These are phyloP conservation scores for Micoletzkya japonica DNA, from an alignment of 2,888 invertebrate species.

Conservation along the genomic window DNA sequence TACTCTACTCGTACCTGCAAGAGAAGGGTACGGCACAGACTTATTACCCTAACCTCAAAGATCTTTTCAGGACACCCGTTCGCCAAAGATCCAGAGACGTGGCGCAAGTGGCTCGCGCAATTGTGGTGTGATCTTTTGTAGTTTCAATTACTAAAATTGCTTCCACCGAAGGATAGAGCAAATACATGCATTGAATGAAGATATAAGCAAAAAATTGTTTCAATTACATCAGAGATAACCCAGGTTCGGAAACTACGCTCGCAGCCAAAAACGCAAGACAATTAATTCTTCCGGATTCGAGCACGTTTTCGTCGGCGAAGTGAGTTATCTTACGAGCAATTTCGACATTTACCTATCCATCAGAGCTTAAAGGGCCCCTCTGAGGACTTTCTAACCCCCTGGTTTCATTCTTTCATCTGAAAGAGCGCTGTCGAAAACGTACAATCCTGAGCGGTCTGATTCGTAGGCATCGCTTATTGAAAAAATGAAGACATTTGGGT, in stretches of 20 bases:
- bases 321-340: no score
- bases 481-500: no score
- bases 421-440: no score
- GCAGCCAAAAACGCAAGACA: slow-evolving; percentile 73
- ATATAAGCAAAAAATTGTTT: not conserved
- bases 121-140: slow-evolving; percentile 61
- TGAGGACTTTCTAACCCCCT: no score
- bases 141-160: not conserved
- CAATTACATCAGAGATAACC: not conserved
- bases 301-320: slow-evolving; percentile 86
- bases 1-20: slow-evolving; percentile 72
- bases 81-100: slow-evolving; percentile 41
- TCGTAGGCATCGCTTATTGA: no score
- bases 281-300: slow-evolving; percentile 93
- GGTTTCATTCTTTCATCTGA: no score
- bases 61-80: slow-evolving; percentile 53
- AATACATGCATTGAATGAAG: not conserved
- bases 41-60: no score
- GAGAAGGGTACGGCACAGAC: no score
- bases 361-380: no score
- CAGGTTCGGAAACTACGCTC: slow-evolving; percentile 76
- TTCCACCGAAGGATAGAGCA: not conserved
- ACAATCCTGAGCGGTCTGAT: no score
- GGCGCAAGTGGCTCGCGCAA: slow-evolving; percentile 49
- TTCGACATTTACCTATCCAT: no score